Base-by-base conservation (phyloP, 1,140 invertebrate genomes). In the Catajapyx aquilonaris region DNA sequence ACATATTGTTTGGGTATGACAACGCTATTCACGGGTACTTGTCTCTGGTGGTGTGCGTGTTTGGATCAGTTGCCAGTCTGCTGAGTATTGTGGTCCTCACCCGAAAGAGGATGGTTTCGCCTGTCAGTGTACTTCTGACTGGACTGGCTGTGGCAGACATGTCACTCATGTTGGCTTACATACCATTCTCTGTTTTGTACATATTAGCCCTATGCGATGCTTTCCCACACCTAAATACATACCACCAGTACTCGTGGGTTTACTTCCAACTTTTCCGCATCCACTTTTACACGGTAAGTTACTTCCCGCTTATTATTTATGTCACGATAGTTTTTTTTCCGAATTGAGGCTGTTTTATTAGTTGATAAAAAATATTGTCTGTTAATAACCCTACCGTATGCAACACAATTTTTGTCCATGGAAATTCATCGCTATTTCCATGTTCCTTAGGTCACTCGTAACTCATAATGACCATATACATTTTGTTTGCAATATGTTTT, bases 51-150 rank as follows among this genome's bases (percentile, higher is more conserved):
- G 83, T 97, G 28, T 96, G 91, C 55, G 63, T 83, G 15, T 79
- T 93, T 48, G 91, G 91, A 28, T 83, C 84, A 3, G 68, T 93
- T 11, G 81, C 87, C 32, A 97, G 96, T 53, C 66, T 79, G 1
- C 68, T 95, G 38, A 97, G 94, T 57, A 88, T 97, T 25, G 74
- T 80, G n/a, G 87, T 97, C 3, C 60, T 97, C 16, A 90, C 87
- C 0, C 69, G 86, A 5, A 64, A 75, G 4, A 80, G 87, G 50
- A 91, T 94, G 86, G 59, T 65, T 32, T 81, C 86, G 2, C 84
- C 88, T 0, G 93, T 87, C 5, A 95, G 95, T 55, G 71, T 75
- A 32, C 86, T 86, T 48, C 64, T 76, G 2, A 90, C 84, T 0
- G 85, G 80, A 5, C 61, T 94, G n/a, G 88, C 90, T 0, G 69